Evolutionary conservation across 2,797 vertebrate species (phyloP), one percentile per base, ranked within the genome.

Genomic region (Cephalopachus bancanus): DNA sequence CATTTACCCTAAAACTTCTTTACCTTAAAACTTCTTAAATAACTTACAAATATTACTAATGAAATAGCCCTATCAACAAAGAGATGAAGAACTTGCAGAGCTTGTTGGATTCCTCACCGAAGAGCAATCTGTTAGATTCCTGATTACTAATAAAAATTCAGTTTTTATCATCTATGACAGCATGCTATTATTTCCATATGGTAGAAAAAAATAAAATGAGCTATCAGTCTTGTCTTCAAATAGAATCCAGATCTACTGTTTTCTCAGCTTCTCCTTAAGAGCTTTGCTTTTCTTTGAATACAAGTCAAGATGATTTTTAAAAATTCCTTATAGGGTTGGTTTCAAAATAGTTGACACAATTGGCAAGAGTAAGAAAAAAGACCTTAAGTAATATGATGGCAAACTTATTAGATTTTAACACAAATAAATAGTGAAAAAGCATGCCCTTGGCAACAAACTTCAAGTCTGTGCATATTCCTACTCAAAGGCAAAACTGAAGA

Each of bases 401-500:
- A 96, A 37, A 1, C 57, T 96, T 74, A 95, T 95, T 0, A 89
- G 30, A 93, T 96, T 85, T 96, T 67, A 86, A 89, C 81, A 74
- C 12, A 97, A 96, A 96, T 65, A 1, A 11, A 75, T 67, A 96
- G 30, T 71, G 3, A 30, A 75, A 86, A 97, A 93, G 6, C 10
- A 83, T 15, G 78, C 12, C 16, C 78, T 87, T 88, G 55, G 51
- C 59, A 95, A 71, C 90, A 97, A 85, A 91, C 0, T 30, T 72
- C 76, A 86, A 90, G 92, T 53, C 20, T 95, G 10, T 30, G 80
- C 75, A 94, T 78, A 69, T 86, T 97, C 76, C 72, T 26, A 94
- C 11, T 75, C 11, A 85, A 97, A 96, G 37, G 33, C 20, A 97
- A 95, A 76, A 93, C 22, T 96, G 79, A 97, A 97, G 95, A 97